A percentile compares a stretch with the other conserved stretches of the same genome.
phyloP scores from a whole-genome alignment of 2,113 vertebrate genomes.

The Carettochelys insculpta region DNA sequence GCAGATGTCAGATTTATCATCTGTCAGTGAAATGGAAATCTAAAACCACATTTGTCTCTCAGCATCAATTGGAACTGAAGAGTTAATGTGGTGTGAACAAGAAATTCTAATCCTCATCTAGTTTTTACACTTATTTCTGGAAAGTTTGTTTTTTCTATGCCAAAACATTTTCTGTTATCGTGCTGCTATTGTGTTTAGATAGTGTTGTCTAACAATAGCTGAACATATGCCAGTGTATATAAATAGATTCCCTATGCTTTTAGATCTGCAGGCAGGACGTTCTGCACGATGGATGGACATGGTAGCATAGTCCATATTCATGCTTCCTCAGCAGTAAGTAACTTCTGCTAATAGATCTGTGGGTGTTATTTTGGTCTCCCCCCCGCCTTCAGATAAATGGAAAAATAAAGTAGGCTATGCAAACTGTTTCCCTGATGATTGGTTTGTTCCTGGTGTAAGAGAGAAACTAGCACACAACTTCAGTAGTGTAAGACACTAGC shows the following conservation, averaged over 20 bases:
- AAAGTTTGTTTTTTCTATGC: not conserved
- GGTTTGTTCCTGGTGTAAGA: not conserved
- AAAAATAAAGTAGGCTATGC: not conserved
- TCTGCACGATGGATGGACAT: slow-evolving; percentile 98
- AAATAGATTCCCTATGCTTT: not conserved
- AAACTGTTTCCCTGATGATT: not conserved
- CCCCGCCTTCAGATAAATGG: not conserved
- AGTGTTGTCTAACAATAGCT: not conserved
- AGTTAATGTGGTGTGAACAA: not conserved
- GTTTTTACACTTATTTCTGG: not conserved
- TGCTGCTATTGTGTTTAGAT: not conserved
- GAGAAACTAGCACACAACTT: not conserved
- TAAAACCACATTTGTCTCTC: not conserved
- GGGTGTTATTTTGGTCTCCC: no score
- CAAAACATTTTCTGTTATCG: not conserved
- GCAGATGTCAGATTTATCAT: not conserved
- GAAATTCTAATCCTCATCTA: not conserved
- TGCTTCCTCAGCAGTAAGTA: slow-evolving; percentile 92
- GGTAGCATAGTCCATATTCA: slow-evolving; percentile 94
- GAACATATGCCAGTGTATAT: not conserved
- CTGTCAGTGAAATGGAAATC: not conserved
- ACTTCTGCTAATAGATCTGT: not conserved
- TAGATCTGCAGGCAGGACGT: slow-evolving; percentile 91
- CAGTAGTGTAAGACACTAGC: not conserved
- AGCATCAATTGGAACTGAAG: not conserved